phyloP scores from a whole-genome alignment of 23 tunicate species.

The Aplidium turbinatum region DNA sequence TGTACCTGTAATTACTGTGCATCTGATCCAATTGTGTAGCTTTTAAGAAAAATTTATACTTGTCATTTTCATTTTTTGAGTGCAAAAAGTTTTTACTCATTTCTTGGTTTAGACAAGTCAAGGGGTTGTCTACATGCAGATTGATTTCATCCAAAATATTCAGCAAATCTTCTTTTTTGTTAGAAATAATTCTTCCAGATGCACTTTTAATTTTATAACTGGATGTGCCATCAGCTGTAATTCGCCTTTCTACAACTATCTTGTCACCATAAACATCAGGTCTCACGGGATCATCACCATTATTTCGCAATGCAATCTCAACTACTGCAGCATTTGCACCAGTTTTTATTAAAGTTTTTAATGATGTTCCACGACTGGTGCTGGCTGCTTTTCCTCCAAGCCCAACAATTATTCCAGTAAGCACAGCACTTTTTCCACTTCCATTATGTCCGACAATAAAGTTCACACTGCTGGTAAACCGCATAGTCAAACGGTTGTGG shows the following conservation, averaged over 20 bases:
- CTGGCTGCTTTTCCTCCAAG: constrained; percentile 90
- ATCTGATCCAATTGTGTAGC: constrained; percentile 89
- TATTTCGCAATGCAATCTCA: constrained; percentile 76
- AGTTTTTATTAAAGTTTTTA: constrained; percentile 83
- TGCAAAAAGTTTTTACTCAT: constrained; percentile 90
- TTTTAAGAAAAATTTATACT: constrained; percentile 88
- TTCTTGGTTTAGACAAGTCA: constrained; percentile 91
- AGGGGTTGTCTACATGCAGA: constrained; percentile 85
- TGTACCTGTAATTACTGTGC: constrained; percentile 66
- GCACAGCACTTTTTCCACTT: constrained; percentile 95
- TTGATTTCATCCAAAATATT: constrained; percentile 77
- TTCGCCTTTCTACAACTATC: constrained; percentile 63
- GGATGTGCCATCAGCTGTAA: constrained; percentile 71
- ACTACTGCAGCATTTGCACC: constrained; percentile 65
- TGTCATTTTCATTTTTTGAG: constrained; percentile 84
- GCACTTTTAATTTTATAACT: constrained; percentile 64
- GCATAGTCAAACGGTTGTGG: constrained; percentile 72
- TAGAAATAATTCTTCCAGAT: constrained; percentile 56
- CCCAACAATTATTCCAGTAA: constrained; percentile 82
- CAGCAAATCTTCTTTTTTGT: constrained; percentile 76
- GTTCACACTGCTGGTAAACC: constrained; percentile 72
- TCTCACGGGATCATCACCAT: constrained; percentile 69
- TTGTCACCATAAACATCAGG: constrained; percentile 73
- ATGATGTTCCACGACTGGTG: constrained; percentile 85
- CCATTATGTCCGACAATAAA: constrained; percentile 95